phyloP scores from a whole-genome alignment of 92 coral and sea anemone species.

The Umimayanthus chanpuru region DNA sequence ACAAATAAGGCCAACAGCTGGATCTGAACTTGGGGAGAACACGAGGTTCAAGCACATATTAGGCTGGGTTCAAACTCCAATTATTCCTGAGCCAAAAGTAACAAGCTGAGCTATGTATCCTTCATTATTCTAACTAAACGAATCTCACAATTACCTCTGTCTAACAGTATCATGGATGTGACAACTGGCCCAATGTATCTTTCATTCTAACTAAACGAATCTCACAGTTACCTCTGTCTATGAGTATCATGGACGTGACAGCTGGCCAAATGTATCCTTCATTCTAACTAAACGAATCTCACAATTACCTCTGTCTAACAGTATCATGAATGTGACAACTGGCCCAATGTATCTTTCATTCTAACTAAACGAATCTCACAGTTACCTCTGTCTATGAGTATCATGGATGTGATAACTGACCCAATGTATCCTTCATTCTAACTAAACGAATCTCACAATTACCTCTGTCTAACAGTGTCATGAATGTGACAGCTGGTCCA shows the following conservation, averaged over 20 bases:
- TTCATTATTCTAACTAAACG: not conserved
- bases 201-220: not conserved
- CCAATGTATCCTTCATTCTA: constrained; percentile 32
- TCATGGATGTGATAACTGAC: constrained; percentile 82
- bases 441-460: not conserved
- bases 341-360: constrained; percentile 51
- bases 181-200: constrained; percentile 71
- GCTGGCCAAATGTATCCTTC: too few species aligned
- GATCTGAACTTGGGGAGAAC: too few species aligned
- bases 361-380: not conserved
- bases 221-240: constrained; percentile 74
- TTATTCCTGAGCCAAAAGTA: not conserved
- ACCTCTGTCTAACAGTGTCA: constrained; percentile 92
- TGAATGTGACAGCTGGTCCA: constrained; percentile 84
- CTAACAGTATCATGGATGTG: constrained; percentile 81
- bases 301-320: constrained; percentile 83
- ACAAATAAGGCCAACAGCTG: too few species aligned
- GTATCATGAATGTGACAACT: constrained; percentile 78
- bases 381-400: constrained; percentile 87
- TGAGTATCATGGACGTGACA: constrained; percentile 77
- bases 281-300: not conserved
- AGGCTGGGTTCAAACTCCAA: too few species aligned
- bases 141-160: constrained; percentile 64
- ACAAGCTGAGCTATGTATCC: not conserved
- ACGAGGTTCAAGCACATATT: too few species aligned